Percentiles rank a stretch among this genome's conserved stretches.
phyloP scores from a whole-genome alignment of 2,888 invertebrate genomes.

The Dimorphilus gyrociliatus region DNA sequence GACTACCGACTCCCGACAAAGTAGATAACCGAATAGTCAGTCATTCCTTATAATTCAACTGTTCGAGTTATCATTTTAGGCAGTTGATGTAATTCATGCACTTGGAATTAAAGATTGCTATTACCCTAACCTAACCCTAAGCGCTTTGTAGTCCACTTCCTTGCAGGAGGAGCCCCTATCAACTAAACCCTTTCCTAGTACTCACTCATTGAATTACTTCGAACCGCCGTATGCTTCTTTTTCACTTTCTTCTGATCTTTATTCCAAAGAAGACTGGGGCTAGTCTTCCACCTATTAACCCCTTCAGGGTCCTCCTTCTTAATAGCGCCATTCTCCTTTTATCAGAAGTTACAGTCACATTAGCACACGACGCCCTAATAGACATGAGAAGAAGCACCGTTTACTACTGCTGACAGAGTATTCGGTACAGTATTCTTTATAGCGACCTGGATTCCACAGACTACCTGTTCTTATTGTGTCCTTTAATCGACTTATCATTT shows the following conservation, averaged over 20 bases:
- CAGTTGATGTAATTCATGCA: constrained; percentile 38
- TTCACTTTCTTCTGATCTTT: constrained; percentile 53
- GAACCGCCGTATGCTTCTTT: too few relatives aligned
- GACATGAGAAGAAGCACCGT: constrained; percentile 49
- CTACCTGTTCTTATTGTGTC: constrained; percentile 52
- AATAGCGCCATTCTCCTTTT: too few relatives aligned
- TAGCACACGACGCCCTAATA: constrained; percentile 44
- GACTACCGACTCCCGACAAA: constrained; percentile 26
- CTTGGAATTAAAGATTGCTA: constrained; percentile 61
- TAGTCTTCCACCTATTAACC: constrained; percentile 49
- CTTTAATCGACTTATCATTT: constrained; percentile 42
- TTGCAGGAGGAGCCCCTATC: too few relatives aligned
- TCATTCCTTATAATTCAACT: constrained; percentile 19
- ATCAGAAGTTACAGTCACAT: too few relatives aligned
- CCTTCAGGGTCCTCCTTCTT: constrained; percentile 52
- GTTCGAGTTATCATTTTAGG: constrained; percentile 27
- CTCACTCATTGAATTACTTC: too few relatives aligned
- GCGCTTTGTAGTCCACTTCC: too few relatives aligned
- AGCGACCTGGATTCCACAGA: constrained; percentile 58
- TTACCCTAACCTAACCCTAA: too few relatives aligned
- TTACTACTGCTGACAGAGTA: constrained; percentile 46
- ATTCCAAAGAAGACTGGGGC: constrained; percentile 45
- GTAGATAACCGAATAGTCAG: constrained; percentile 30
- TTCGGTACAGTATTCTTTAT: constrained; percentile 56
- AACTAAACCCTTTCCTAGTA: too few relatives aligned